Base-by-base conservation (phyloP, 2,113 vertebrate species). In the Struthio camelus region DNA sequence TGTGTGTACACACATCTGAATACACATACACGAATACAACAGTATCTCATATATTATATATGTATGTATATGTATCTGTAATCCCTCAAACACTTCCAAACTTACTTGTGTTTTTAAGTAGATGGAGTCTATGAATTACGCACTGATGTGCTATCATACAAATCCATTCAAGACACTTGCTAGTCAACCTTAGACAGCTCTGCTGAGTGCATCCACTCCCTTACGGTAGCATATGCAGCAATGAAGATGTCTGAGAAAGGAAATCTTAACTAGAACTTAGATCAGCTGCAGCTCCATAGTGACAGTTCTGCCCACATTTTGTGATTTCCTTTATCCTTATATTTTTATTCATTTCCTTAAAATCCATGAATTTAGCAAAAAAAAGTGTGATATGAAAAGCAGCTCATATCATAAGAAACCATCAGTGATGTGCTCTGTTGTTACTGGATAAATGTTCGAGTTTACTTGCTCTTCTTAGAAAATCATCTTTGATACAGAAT, bases 391-490 rank as follows among this genome's bases (percentile, higher is more conserved):
- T 80, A 32, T 2, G 1, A 36, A 58, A 50, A 40, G 12, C 64
- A 62, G 64, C 62, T 61, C 20, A 67, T 23, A 30, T 53, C 10
- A 62, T 59, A 77, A 80, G 51, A 17, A 46, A 12, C 18, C 32
- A 14, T 76, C 11, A 16, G 36, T 62, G 58, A 38, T 87, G 24
- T 64, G 22, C 38, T 92, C 53, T 79, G 13, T 11, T 89, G 85
- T 69, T 83, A 48, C 71, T 78, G 77, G 40, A 83, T 89, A 59
- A 95, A 89, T 53, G 71, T 87, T 92, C 54, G 28, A 11, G 82
- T 86, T 95, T 90, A 86, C 61, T 80, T 84, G 59, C 64, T 95
- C 27, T 62, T 85, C 64, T 73, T 86, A 75, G 90, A 96, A 93
- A 96, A 96, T 75, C 59, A 42, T 69, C 24, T 84, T 90, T 81